These are phyloP conservation scores for Hoplias malabaricus DNA, from an alignment of 2,113 vertebrate genomes.

Conservation along the genomic window DNA sequence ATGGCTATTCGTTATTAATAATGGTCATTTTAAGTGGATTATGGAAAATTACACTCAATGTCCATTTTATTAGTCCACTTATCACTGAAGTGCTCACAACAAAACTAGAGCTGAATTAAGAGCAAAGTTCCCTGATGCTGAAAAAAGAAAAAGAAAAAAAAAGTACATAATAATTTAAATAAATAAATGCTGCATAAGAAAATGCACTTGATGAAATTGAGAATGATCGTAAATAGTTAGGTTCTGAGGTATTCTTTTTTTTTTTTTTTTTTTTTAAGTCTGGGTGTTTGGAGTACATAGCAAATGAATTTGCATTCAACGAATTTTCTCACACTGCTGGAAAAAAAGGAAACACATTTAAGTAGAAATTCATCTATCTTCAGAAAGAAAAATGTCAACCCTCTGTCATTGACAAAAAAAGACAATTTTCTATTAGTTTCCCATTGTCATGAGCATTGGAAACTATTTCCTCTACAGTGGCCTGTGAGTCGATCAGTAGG, in stretches of 20 bases:
- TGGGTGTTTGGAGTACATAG: background rate
- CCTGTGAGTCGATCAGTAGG: constrained; percentile 20
- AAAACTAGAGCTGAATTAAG: too few species aligned
- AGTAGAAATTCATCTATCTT: background rate
- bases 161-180: too few species aligned
- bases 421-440: constrained; percentile 7
- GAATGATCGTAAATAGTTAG: too few species aligned
- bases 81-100: too few species aligned
- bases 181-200: too few species aligned
- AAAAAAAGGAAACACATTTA: background rate
- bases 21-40: too few species aligned
- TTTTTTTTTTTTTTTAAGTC: background rate
- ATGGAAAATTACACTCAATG: too few species aligned
- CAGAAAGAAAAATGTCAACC: background rate
- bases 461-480: constrained; percentile 17
- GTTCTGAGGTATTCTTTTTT: background rate
- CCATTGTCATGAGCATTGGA: constrained; percentile 21
- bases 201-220: too few species aligned
- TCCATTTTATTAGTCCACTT: too few species aligned
- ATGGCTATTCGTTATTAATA: too few species aligned
- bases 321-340: background rate
- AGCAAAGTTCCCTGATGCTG: too few species aligned
- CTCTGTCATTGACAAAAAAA: constrained; percentile 6
- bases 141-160: too few species aligned
- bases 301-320: background rate